Evolutionary conservation across 1,140 invertebrate species (phyloP).

Genomic region (Bombus pyrosoma): DNA sequence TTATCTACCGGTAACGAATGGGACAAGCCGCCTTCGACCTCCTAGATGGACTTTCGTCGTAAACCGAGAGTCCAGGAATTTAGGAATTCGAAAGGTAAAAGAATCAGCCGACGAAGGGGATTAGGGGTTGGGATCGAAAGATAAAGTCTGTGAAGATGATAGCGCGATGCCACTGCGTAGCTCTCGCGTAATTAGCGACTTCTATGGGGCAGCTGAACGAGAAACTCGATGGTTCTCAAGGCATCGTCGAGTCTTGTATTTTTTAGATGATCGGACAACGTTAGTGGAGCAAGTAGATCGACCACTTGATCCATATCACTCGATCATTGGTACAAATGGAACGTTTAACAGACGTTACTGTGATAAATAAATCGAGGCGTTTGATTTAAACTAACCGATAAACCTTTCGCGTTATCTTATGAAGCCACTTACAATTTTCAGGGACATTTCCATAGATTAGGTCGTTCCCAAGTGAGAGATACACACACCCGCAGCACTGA

Average conservation of each 20-base stretch:
- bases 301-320: not conserved
- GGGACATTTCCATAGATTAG: not conserved
- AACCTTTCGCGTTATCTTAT: no score
- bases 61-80: conserved; percentile 56
- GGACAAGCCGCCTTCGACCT: conserved; percentile 12
- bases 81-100: conserved; percentile 48
- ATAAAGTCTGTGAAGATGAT: conserved; percentile 55
- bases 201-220: conserved; percentile 61
- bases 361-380: not conserved
- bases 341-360: conserved; percentile 2
- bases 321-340: not conserved
- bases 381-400: not conserved
- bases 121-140: conserved; percentile 47
- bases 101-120: conserved; percentile 1
- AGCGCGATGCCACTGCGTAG: conserved; percentile 44
- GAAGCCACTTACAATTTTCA: not conserved
- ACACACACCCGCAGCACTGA: not conserved
- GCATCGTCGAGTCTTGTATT: not conserved
- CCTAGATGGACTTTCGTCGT: conserved; percentile 63
- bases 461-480: not conserved
- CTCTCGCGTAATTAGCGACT: conserved; percentile 63
- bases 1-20: conserved; percentile 54
- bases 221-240: conserved; percentile 53
- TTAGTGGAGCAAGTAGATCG: not conserved
- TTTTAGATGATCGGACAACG: not conserved